phyloP scores from a whole-genome alignment of 2,888 invertebrate species.

The Eretmocerus hayati region DNA sequence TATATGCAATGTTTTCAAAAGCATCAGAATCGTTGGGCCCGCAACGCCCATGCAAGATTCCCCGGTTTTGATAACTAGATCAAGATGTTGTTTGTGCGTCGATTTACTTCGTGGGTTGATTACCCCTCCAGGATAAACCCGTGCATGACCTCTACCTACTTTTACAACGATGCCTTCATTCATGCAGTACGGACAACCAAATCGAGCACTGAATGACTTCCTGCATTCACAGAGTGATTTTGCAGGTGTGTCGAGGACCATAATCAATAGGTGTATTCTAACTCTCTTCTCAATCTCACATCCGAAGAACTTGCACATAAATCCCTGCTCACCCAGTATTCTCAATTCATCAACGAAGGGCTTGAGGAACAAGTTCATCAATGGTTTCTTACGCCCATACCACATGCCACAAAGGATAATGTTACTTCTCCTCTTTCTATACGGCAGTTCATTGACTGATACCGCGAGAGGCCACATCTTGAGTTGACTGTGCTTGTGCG shows the following conservation, averaged over 20 bases:
- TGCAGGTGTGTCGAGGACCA: slow-evolving; percentile 15
- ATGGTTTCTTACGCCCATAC: neutral
- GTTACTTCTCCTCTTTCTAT: slow-evolving; percentile 1
- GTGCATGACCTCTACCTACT: slow-evolving; percentile 7
- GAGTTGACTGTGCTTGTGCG: neutral
- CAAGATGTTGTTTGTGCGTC: too few species aligned
- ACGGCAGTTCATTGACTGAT: slow-evolving; percentile 4
- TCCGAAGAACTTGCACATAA: neutral
- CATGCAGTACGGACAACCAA: slow-evolving; percentile 21
- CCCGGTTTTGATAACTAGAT: too few species aligned
- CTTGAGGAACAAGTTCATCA: neutral
- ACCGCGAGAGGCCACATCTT: slow-evolving; percentile 4
- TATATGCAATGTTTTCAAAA: too few species aligned
- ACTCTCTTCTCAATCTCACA: neutral
- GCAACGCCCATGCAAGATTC: too few species aligned
- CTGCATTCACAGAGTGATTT: slow-evolving; percentile 12
- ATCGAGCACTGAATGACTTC: slow-evolving; percentile 15
- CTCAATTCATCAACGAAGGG: slow-evolving; percentile 3
- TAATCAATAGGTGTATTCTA: slow-evolving; percentile 6
- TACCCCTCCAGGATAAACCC: too few species aligned
- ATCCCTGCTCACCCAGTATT: neutral
- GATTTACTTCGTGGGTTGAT: too few species aligned
- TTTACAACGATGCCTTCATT: slow-evolving; percentile 10
- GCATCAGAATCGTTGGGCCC: too few species aligned
- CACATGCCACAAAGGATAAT: slow-evolving; percentile 3